phyloP scores from a whole-genome alignment of 2,888 invertebrate species.

The Myathropa florea region DNA sequence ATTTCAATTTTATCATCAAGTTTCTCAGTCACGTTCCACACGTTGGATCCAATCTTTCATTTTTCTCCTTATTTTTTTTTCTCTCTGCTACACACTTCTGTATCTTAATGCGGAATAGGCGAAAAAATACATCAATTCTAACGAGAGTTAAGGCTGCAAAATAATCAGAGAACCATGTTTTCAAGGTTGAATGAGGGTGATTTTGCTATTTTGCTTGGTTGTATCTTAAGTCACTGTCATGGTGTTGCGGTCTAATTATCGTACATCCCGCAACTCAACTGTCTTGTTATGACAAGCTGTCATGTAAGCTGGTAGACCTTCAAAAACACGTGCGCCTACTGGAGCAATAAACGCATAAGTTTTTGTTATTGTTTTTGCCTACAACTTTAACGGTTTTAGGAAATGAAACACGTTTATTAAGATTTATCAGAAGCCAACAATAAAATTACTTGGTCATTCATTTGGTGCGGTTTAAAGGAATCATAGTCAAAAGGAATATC shows the following conservation, averaged over 20 bases:
- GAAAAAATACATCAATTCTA: not conserved
- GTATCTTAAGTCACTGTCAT: not conserved
- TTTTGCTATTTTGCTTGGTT: not conserved
- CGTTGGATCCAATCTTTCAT: not conserved
- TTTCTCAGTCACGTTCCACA: not conserved
- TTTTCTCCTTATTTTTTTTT: not conserved
- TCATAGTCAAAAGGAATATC: no score
- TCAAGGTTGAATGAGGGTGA: not conserved
- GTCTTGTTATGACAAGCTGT: not conserved
- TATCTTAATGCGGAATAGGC: not conserved
- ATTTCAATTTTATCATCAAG: slow-evolving; percentile 9
- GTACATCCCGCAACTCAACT: not conserved
- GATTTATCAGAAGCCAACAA: not conserved
- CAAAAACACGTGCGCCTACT: not conserved
- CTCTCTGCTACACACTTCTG: not conserved
- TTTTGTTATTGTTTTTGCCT: not conserved
- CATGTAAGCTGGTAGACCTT: not conserved
- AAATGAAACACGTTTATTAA: not conserved
- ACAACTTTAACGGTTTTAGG: not conserved
- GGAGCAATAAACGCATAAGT: not conserved
- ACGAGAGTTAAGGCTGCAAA: not conserved
- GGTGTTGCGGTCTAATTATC: not conserved
- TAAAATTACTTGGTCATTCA: no score
- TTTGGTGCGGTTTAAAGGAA: no score
- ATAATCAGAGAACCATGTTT: not conserved